Evolutionary conservation across 1,140 invertebrate species (phyloP).

Genomic region (Oryctes rhinoceros): DNA sequence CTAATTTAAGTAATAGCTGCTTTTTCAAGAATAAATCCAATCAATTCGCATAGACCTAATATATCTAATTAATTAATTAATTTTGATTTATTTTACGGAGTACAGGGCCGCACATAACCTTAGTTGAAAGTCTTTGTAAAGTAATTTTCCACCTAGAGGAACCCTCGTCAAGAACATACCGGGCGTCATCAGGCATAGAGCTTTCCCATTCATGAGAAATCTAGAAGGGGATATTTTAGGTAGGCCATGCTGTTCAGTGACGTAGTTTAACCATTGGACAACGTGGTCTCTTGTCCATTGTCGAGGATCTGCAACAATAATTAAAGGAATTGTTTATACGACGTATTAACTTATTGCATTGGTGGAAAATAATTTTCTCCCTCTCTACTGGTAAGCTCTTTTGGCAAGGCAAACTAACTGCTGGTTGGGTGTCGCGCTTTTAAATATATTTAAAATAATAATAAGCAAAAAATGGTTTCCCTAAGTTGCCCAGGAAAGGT

Average conservation of each 20-base stretch:
- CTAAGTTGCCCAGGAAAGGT: too few relatives aligned
- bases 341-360: background rate
- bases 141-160: conserved; percentile 72
- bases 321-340: conserved; percentile 34
- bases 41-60: background rate
- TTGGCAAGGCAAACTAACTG: too few relatives aligned
- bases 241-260: conserved; percentile 68
- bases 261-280: conserved; percentile 69
- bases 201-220: conserved; percentile 83
- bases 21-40: background rate
- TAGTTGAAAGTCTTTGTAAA: conserved; percentile 66
- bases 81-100: conserved; percentile 35
- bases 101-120: conserved; percentile 56
- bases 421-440: too few relatives aligned
- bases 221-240: conserved; percentile 66
- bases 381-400: too few relatives aligned
- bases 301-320: conserved; percentile 68
- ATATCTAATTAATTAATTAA: background rate
- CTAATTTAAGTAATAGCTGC: background rate
- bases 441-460: background rate
- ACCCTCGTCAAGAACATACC: conserved; percentile 78
- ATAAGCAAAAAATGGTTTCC: too few relatives aligned
- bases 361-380: too few relatives aligned
- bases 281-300: conserved; percentile 75
- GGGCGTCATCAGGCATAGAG: conserved; percentile 76